Evolutionary conservation across 1,140 invertebrate species (phyloP).

Genomic region (Atta colombica): DNA sequence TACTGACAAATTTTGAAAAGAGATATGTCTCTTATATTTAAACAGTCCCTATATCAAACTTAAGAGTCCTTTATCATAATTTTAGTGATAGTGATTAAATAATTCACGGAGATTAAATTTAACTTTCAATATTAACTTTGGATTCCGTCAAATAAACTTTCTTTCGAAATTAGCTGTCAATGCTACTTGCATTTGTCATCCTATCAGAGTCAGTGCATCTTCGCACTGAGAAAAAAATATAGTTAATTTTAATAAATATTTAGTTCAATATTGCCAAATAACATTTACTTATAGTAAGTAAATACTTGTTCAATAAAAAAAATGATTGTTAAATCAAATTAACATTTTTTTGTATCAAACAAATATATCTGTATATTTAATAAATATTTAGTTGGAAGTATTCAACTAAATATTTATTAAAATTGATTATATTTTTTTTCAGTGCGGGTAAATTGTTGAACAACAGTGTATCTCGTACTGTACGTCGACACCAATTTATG

Average conservation of each 20-base stretch:
- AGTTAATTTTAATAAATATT: too few species aligned
- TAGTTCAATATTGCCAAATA: too few species aligned
- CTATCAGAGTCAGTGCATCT: conserved; percentile 4
- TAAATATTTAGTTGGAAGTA: too few species aligned
- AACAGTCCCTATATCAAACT: not conserved
- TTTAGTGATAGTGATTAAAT: not conserved
- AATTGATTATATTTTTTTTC: too few species aligned
- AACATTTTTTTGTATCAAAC: too few species aligned
- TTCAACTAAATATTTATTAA: too few species aligned
- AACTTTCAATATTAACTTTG: not conserved
- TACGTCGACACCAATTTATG: not conserved
- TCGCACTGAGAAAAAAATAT: not conserved
- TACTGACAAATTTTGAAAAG: not conserved
- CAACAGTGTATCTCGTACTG: conserved; percentile 14
- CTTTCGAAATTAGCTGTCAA: not conserved
- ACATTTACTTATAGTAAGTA: too few species aligned
- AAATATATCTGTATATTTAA: too few species aligned
- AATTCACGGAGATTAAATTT: not conserved
- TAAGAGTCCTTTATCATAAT: not conserved
- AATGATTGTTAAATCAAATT: too few species aligned
- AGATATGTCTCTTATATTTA: not conserved
- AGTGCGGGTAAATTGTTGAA: not conserved
- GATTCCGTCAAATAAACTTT: not conserved
- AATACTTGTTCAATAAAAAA: too few species aligned
- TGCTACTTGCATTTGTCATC: not conserved